Evolutionary conservation across 2,113 vertebrate species (phyloP), one percentile per base, ranked within the genome.

Genomic region (Xiphophorus hellerii): DNA sequence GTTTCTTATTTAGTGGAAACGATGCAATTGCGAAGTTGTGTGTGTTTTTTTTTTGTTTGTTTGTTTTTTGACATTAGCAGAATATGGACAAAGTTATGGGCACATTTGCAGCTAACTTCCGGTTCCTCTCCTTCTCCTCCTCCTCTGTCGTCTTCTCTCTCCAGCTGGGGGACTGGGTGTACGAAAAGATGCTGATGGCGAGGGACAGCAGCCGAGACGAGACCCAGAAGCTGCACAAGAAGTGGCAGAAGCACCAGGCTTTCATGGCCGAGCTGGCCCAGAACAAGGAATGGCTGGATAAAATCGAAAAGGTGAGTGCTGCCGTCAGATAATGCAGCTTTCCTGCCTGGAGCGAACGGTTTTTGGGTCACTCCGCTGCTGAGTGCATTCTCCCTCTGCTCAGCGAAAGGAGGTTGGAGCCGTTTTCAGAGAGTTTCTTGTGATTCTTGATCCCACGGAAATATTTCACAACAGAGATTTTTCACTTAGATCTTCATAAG

Each of bases 161-260:
- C 33, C 85, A 97, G 97, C 92, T 97, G 85, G 96, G 96, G 76
- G 96, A 96, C 93, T 98, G 97, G 97, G 95, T 97, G 89, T 92
- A 88, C 29, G 96, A 97, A 92, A 97, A 97, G 93, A 96, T 96
- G 96, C 96, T 97, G 81, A 97, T 96, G 95, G 96, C 95, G 54
- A 90, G 95, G 15, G 96, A 96, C 81, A 92, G 94, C 72, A 94
- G 95, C 3, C 87, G 95, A 51, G 96, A 96, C 62, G 94, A 96
- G 78, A 89, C 92, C 65, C 96, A 97, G 90, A 96, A 96, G 70
- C 95, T 96, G 35, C 96, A 96, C 69, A 97, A 96, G 89, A 94
- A 96, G 90, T 97, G 97, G 96, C 95, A 97, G 82, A 96, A 96
- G 91, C 96, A 98, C 92, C 97, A 97, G 92, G 94, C 96, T 0